These are phyloP conservation scores for Lochmaea crataegi DNA, from an alignment of 2,888 invertebrate species.

Conservation along the genomic window DNA sequence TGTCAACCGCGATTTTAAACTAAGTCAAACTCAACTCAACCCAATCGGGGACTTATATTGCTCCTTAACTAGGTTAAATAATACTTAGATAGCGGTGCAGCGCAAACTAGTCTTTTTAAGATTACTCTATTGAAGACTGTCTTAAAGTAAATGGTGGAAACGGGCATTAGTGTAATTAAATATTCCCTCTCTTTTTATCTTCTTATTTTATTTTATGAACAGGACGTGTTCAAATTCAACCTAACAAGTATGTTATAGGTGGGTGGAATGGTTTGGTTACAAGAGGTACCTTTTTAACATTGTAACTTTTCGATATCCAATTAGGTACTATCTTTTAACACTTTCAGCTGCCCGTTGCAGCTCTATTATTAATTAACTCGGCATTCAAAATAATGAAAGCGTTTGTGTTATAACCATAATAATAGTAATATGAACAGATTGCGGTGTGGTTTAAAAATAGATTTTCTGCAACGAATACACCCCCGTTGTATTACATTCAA, in stretches of 20 bases:
- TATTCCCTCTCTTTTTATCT: too few relatives aligned
- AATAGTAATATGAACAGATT: neutral
- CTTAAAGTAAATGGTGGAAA: too few relatives aligned
- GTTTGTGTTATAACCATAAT: conserved; percentile 4
- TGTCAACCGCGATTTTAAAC: too few relatives aligned
- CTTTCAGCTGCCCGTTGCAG: conserved; percentile 51
- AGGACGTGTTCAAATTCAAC: too few relatives aligned
- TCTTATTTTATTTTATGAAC: too few relatives aligned
- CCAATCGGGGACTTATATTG: too few relatives aligned
- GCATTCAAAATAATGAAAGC: conserved; percentile 15
- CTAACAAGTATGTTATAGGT: neutral
- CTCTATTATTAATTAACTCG: conserved; percentile 17
- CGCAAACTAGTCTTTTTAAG: too few relatives aligned
- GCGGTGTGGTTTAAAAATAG: neutral
- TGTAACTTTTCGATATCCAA: conserved; percentile 32
- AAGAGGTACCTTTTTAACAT: neutral
- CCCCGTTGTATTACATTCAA: neutral
- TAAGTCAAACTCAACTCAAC: too few relatives aligned
- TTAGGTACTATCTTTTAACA: conserved; percentile 47
- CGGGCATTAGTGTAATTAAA: too few relatives aligned
- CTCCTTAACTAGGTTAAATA: too few relatives aligned
- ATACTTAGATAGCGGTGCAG: too few relatives aligned
- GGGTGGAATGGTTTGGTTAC: conserved; percentile 14
- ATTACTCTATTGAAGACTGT: too few relatives aligned
- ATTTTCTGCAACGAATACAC: neutral